Evolutionary conservation across 2,113 vertebrate genomes (phyloP).

Genomic region (Notiomystis cincta): DNA sequence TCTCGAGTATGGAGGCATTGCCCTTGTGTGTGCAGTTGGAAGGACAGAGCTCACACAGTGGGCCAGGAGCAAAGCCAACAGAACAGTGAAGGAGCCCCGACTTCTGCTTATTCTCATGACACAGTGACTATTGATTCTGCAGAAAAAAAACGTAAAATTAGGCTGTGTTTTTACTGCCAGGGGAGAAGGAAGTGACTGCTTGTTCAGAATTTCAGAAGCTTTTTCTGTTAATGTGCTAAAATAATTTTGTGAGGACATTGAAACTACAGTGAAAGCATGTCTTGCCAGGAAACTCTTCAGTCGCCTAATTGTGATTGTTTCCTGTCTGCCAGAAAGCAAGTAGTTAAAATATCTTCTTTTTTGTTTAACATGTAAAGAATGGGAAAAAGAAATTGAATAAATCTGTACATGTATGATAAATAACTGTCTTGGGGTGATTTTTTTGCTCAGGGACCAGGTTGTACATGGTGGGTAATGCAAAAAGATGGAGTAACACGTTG

Average conservation of each 20-base stretch:
- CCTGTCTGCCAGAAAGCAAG: background rate
- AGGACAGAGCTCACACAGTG: background rate
- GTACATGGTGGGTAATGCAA: too few relatives aligned
- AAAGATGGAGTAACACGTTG: too few relatives aligned
- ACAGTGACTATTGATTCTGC: background rate
- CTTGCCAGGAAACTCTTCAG: background rate
- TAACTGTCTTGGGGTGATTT: too few relatives aligned
- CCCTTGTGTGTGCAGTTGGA: background rate
- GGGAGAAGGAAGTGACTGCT: background rate
- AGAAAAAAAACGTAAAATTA: background rate
- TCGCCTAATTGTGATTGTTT: background rate
- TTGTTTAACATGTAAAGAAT: background rate
- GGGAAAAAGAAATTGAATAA: background rate
- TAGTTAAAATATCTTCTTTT: background rate
- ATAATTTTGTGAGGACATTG: background rate
- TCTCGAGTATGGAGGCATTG: background rate
- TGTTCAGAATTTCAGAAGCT: background rate
- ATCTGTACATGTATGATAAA: background rate
- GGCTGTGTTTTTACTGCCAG: background rate
- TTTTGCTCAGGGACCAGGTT: too few relatives aligned
- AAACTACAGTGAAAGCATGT: background rate
- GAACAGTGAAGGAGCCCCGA: background rate
- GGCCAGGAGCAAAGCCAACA: background rate
- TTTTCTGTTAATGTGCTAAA: background rate
- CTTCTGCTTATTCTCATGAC: background rate